A percentile compares a stretch with the other conserved stretches of the same genome.
Conservation (phyloP, 2,888 invertebrate genomes). For the Thymelicus acteon region DNA sequence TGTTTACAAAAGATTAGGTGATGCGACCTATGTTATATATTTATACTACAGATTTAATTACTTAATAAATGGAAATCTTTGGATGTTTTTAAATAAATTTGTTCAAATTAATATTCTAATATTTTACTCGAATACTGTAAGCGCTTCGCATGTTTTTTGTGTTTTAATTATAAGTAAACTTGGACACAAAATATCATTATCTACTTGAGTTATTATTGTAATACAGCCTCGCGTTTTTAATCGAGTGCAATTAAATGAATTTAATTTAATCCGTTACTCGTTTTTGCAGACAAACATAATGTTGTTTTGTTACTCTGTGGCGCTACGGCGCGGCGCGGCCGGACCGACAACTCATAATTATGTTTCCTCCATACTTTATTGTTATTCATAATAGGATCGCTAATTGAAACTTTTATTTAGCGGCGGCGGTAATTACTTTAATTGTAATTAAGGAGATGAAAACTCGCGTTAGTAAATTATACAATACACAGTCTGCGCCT, state of each 20-base stretch:
- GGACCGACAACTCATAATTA: slow-evolving; percentile 2
- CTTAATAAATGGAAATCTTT: too few species aligned
- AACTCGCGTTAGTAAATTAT: slow-evolving; percentile 26
- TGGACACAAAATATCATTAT: neutral
- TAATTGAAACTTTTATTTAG: slow-evolving; percentile 18
- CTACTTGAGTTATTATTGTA: neutral
- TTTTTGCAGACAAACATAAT: neutral
- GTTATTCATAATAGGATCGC: slow-evolving; percentile 3
- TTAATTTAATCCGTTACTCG: neutral
- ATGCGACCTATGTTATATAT: too few species aligned
- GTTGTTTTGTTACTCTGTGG: neutral
- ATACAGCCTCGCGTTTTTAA: neutral
- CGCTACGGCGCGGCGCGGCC: neutral
- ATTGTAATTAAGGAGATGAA: slow-evolving; percentile 33
- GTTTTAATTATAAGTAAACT: neutral
- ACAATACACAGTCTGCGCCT: slow-evolving; percentile 23
- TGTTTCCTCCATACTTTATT: slow-evolving; percentile 3
- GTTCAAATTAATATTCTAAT: too few species aligned
- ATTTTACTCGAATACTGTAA: too few species aligned
- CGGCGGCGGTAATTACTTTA: slow-evolving; percentile 21
- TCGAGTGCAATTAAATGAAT: neutral
- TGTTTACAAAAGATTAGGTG: too few species aligned
- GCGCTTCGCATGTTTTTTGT: too few species aligned
- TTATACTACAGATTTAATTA: too few species aligned
- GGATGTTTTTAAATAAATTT: too few species aligned